Percentiles rank a stretch among this genome's conserved stretches.
These are phyloP conservation scores for Malurus alboscapulatus DNA, from an alignment of 2,113 vertebrate genomes.

Conservation along the genomic window DNA sequence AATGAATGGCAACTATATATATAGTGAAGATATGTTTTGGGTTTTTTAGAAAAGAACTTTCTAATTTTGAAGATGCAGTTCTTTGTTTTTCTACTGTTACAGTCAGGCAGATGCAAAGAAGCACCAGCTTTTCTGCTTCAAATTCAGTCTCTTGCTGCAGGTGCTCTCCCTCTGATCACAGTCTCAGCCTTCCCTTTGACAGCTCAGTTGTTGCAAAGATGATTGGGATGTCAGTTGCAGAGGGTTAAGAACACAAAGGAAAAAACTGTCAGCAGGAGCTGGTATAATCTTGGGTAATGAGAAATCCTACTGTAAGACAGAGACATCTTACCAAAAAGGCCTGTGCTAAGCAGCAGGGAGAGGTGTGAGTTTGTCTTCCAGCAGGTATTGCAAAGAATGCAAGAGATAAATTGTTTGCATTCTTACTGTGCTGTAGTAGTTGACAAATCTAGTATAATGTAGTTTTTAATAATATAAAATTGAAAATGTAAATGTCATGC, in stretches of 20 bases:
- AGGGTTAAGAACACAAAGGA: not conserved
- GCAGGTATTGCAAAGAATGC: not conserved
- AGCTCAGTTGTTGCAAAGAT: not conserved
- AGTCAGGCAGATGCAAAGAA: not conserved
- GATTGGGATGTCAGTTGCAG: not conserved
- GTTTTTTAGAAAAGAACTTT: not conserved
- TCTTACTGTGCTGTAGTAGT: not conserved
- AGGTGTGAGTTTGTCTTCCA: not conserved
- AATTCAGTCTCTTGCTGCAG: not conserved
- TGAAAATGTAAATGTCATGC: not conserved
- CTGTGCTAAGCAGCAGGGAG: not conserved
- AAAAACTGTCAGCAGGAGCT: not conserved
- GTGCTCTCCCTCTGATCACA: not conserved
- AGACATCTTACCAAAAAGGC: not conserved
- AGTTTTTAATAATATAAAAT: not conserved
- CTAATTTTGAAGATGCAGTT: not conserved
- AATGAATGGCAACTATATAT: not conserved
- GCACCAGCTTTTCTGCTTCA: not conserved
- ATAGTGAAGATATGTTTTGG: not conserved
- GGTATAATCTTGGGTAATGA: not conserved
- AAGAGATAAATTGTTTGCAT: not conserved
- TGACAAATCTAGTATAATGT: not conserved
- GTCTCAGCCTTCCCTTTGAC: not conserved
- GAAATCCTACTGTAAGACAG: not conserved
- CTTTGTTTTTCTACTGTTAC: not conserved